Evolutionary conservation across 2,113 vertebrate genomes (phyloP).

Genomic region (Dascyllus trimaculatus): DNA sequence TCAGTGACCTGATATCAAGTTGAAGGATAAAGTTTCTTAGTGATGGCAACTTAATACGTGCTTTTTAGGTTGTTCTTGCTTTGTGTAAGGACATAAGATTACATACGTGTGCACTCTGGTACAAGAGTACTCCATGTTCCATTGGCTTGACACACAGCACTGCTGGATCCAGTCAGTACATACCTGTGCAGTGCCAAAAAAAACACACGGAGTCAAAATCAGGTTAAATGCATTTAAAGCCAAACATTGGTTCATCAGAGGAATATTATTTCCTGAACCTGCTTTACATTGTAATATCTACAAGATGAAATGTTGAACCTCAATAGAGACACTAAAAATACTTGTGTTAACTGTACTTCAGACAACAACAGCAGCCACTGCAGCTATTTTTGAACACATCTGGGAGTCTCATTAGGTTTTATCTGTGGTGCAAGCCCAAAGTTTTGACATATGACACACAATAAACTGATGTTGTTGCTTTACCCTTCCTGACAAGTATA

Average conservation of each 20-base stretch:
- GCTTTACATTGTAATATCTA: background rate
- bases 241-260: background rate
- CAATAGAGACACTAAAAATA: background rate
- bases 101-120: slow-evolving; percentile 88
- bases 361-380: too few relatives aligned
- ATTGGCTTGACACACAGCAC: slow-evolving; percentile 83
- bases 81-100: background rate
- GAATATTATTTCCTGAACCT: background rate
- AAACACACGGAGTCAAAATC: background rate
- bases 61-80: background rate
- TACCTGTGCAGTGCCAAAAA: slow-evolving; percentile 81
- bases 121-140: slow-evolving; percentile 85
- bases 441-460: background rate
- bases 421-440: background rate
- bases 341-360: too few relatives aligned
- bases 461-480: slow-evolving; percentile 43
- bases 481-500: slow-evolving; percentile 91
- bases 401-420: background rate
- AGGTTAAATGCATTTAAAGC: background rate
- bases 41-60: background rate
- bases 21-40: background rate
- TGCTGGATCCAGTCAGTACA: slow-evolving; percentile 81
- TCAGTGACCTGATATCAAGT: background rate
- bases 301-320: background rate
- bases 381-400: background rate